Evolutionary conservation across 2,888 invertebrate genomes (phyloP).

Genomic region (Agriopis aurantiaria): DNA sequence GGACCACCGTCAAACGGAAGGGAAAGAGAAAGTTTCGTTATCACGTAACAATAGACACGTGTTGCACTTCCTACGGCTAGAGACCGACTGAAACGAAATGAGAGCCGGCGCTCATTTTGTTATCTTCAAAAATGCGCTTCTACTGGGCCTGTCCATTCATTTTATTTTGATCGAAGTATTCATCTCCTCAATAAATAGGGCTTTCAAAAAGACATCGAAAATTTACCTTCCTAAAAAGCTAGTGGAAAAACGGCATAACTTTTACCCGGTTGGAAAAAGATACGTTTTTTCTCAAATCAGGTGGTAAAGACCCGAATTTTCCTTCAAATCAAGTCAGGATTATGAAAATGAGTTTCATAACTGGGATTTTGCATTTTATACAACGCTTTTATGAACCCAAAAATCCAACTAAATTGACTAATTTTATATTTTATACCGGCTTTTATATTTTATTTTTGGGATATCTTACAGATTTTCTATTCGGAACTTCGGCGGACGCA

Average conservation of each 20-base stretch:
- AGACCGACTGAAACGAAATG: too few relatives aligned
- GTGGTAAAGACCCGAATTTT: too few relatives aligned
- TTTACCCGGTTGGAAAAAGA: background rate
- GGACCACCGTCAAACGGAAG: too few relatives aligned
- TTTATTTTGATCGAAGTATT: too few relatives aligned
- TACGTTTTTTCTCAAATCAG: too few relatives aligned
- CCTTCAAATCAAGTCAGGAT: conserved; percentile 12
- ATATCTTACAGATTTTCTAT: conserved; percentile 7
- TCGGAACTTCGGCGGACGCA: background rate
- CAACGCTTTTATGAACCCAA: conserved; percentile 6
- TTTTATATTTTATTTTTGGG: too few relatives aligned
- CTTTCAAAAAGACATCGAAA: conserved; percentile 6
- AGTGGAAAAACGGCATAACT: background rate
- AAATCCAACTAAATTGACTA: conserved; percentile 12
- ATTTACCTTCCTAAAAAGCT: background rate
- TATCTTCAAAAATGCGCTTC: too few relatives aligned
- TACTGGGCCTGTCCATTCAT: too few relatives aligned
- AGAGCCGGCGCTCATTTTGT: too few relatives aligned
- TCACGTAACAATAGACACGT: too few relatives aligned
- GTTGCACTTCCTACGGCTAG: too few relatives aligned
- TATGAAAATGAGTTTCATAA: conserved; percentile 13
- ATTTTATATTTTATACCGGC: conserved; percentile 21
- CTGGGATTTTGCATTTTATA: conserved; percentile 12
- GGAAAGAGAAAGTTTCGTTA: too few relatives aligned
- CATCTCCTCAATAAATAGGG: background rate